Percentiles rank a stretch among this genome's conserved stretches.
phyloP scores from a whole-genome alignment of 2,888 invertebrate species.

The Eupithecia abbreviata region DNA sequence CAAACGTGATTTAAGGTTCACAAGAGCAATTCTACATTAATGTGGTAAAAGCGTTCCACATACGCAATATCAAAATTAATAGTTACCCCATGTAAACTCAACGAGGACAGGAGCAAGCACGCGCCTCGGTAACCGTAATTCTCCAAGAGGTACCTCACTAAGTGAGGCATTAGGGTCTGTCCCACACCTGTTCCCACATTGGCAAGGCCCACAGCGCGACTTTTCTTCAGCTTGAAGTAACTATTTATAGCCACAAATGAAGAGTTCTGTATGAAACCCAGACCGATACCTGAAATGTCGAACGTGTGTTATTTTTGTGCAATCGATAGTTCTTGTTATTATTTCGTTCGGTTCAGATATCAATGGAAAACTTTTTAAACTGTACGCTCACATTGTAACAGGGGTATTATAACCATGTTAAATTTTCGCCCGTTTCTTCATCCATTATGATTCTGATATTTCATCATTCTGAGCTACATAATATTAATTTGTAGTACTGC shows the following conservation, averaged over 20 bases:
- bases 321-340: not conserved
- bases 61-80: constrained; percentile 36
- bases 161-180: constrained; percentile 89
- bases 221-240: constrained; percentile 87
- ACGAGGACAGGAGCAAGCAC: constrained; percentile 84
- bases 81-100: constrained; percentile 87
- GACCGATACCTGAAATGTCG: constrained; percentile 83
- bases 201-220: constrained; percentile 89
- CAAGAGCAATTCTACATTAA: not conserved
- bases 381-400: not conserved
- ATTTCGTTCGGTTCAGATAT: not conserved
- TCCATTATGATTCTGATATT: too few relatives aligned
- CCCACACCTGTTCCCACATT: constrained; percentile 90
- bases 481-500: too few relatives aligned
- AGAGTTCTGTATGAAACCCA: constrained; percentile 88
- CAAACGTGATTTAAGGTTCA: not conserved
- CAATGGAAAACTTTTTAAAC: not conserved
- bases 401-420: not conserved
- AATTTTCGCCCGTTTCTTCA: not conserved
- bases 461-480: too few relatives aligned
- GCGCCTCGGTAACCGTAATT: constrained; percentile 86
- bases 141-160: constrained; percentile 86
- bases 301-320: not conserved
- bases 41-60: constrained; percentile 9
- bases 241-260: constrained; percentile 88